Percentiles rank a stretch among this genome's conserved stretches.
Evolutionary conservation across 2,888 invertebrate genomes (phyloP).

Genomic region (Sturmia bella): DNA sequence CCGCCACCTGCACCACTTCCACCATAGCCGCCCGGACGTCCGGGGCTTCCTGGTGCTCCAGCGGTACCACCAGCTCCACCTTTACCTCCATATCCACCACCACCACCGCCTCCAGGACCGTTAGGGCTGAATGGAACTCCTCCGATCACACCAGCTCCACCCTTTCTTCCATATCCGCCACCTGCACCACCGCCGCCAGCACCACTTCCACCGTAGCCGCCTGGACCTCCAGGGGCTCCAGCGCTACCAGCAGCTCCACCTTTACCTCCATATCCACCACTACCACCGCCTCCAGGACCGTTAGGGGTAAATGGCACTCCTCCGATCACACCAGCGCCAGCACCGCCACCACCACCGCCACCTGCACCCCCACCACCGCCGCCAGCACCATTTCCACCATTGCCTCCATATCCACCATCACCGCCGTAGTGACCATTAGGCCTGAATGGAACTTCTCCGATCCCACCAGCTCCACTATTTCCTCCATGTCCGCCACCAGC

Average conservation of each 20-base stretch:
- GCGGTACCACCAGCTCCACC: neutral
- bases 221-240: neutral
- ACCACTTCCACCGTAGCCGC: slow-evolving; percentile 4
- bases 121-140: slow-evolving; percentile 8
- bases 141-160: slow-evolving; percentile 36
- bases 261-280: slow-evolving; percentile 33
- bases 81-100: slow-evolving; percentile 10
- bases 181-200: neutral
- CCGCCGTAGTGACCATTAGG: too few relatives aligned
- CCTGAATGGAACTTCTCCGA: neutral
- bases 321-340: neutral
- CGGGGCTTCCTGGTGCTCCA: slow-evolving; percentile 8
- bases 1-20: slow-evolving; percentile 21
- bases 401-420: slow-evolving; percentile 1
- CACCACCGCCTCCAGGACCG: slow-evolving; percentile 4
- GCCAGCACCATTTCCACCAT: neutral
- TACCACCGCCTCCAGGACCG: too few relatives aligned
- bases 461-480: slow-evolving; percentile 21
- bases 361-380: neutral
- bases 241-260: neutral
- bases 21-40: slow-evolving; percentile 6
- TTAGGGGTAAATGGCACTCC: too few relatives aligned
- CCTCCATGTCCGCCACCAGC: slow-evolving; percentile 8
- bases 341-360: slow-evolving; percentile 19
- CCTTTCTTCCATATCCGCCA: slow-evolving; percentile 30